phyloP scores from a whole-genome alignment of 2,797 vertebrate genomes.

The Clamator glandarius region DNA sequence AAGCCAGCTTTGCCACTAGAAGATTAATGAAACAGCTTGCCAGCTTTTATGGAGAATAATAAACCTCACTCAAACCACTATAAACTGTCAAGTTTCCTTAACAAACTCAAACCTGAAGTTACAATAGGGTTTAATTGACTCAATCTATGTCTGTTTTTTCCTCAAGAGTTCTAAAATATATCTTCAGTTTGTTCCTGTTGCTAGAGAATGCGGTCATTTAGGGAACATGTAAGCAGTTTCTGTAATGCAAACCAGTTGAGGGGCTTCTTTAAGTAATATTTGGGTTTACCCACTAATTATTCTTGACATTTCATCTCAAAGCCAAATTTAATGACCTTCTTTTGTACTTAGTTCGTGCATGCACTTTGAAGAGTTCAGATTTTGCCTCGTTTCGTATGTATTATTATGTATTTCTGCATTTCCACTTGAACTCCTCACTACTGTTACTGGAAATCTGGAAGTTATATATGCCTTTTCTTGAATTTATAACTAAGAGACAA shows the following conservation, averaged over 20 bases:
- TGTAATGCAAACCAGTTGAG: not conserved
- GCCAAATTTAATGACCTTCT: not conserved
- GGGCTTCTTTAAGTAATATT: not conserved
- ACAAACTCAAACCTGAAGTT: not conserved
- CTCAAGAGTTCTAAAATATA: not conserved
- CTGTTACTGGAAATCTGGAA: not conserved
- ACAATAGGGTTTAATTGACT: not conserved
- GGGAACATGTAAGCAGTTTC: not conserved
- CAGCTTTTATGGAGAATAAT: not conserved
- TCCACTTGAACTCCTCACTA: not conserved
- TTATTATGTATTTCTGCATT: not conserved
- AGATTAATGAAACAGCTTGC: not conserved
- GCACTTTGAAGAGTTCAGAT: not conserved
- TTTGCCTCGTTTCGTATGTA: not conserved
- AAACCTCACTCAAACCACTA: not conserved
- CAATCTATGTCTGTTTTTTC: not conserved
- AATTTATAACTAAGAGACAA: not conserved
- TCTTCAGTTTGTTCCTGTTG: not conserved
- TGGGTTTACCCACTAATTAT: not conserved
- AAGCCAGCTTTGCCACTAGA: not conserved
- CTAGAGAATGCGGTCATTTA: not conserved
- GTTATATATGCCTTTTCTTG: not conserved
- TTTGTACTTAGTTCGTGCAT: not conserved
- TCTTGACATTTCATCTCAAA: not conserved
- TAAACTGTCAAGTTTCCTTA: not conserved